Percentiles rank a stretch among this genome's conserved stretches.
Conservation (phyloP, 2,888 invertebrate genomes). For the Drosophila suboccidentalis region DNA sequence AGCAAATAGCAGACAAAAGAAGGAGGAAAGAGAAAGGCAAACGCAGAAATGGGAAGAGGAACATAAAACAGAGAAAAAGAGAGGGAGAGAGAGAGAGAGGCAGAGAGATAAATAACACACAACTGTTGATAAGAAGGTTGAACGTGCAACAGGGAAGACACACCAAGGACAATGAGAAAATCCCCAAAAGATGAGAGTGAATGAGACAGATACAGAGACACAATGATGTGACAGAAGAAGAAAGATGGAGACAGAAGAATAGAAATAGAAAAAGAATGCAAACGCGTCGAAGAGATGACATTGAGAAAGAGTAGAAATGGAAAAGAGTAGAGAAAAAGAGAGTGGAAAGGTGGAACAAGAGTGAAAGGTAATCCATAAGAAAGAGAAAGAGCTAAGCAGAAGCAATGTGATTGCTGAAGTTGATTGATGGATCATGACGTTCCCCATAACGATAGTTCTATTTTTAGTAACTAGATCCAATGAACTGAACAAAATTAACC, state of each 20-base stretch:
- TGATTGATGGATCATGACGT: background rate
- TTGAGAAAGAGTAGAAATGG: background rate
- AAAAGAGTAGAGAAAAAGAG: background rate
- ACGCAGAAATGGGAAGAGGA: slow-evolving; percentile 13
- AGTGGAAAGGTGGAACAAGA: background rate
- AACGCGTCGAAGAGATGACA: background rate
- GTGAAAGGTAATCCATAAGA: background rate
- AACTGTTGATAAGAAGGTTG: slow-evolving; percentile 23
- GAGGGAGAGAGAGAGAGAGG: slow-evolving; percentile 15
- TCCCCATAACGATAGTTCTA: background rate
- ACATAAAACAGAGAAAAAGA: slow-evolving; percentile 19
- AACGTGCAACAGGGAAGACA: slow-evolving; percentile 6
- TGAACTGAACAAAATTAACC: background rate
- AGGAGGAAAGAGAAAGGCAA: slow-evolving; percentile 7
- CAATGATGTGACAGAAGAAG: background rate
- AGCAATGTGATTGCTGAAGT: slow-evolving; percentile 5
- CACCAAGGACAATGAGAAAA: slow-evolving; percentile 16
- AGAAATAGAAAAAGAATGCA: background rate
- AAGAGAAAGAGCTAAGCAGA: slow-evolving; percentile 25
- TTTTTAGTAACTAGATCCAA: background rate
- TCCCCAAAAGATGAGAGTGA: slow-evolving; percentile 22
- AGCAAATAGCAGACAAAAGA: slow-evolving; percentile 46
- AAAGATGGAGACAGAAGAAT: background rate
- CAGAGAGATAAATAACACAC: slow-evolving; percentile 23
- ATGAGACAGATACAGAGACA: background rate